phyloP scores from a whole-genome alignment of 2,797 vertebrate species.

The Otus scops region DNA sequence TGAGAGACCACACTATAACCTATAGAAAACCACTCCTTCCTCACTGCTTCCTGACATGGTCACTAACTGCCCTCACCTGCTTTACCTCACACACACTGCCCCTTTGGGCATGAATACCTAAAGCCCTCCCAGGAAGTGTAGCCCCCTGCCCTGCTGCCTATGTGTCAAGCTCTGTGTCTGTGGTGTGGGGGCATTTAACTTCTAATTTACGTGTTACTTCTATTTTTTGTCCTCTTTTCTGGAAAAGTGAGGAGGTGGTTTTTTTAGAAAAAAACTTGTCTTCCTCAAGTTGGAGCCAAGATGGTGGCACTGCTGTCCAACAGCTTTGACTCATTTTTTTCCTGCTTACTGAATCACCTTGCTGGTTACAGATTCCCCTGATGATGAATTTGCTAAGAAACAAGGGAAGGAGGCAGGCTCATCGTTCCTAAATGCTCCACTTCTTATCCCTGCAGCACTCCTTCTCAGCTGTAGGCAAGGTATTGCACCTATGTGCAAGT shows the following conservation, averaged over 20 bases:
- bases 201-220: not conserved
- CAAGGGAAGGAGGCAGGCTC: not conserved
- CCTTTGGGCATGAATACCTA: accelerated
- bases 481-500: accelerated
- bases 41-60: accelerated
- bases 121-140: not conserved
- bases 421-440: accelerated
- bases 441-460: not conserved
- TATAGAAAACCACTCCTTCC: not conserved
- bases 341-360: not conserved
- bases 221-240: not conserved
- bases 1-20: not conserved
- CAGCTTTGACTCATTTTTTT: not conserved
- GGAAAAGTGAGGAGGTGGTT: not conserved
- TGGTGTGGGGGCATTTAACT: not conserved
- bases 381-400: not conserved
- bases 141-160: accelerated
- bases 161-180: not conserved
- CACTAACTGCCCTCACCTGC: not conserved
- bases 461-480: not conserved
- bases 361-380: not conserved
- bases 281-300: not conserved
- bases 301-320: not conserved
- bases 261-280: not conserved
- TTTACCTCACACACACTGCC: accelerated